Base-by-base conservation (phyloP, 2,888 invertebrate species). In the Mayetiola destructor region DNA sequence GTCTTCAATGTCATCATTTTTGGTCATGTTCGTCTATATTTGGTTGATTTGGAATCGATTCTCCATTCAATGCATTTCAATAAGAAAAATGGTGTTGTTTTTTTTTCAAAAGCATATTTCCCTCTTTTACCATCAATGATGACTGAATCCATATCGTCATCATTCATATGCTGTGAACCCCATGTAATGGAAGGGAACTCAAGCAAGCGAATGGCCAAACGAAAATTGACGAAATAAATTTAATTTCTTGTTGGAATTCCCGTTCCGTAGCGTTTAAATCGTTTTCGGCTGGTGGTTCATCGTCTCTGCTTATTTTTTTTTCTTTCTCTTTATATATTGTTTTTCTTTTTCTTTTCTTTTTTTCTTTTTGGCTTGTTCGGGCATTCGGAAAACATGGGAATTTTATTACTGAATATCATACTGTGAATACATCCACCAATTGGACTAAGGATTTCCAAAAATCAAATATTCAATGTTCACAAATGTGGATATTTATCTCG, bases 11-110 rank as follows among this genome's bases (percentile, higher is more conserved):
- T 27, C 27, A 48, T 48, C 23, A 48, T 48, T 48, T 48, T 48
- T 48, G 48, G 48, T 48, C 27, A 48, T 48, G 27, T 48, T 48
- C 48, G 27, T 48, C 48, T 48, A 23, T 48, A 48, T 48, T 48
- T 48, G 48, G 48, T 16, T 48, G n/a, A 48, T 27, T 48, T 48
- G 27, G 48, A 42, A n/a, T n/a, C n/a, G n/a, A n/a, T n/a, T 42
- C 23, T 20, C 21, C 14, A 27, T 48, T 16, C 9, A 27, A 48
- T 48, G 23, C 48, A n/a, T 27, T 48, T 48, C 27, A 27, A 48
- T n/a, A n/a, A 48, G 48, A 48, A n/a, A n/a, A 48, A 48, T 48
- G 27, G 23, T 27, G 16, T 39, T 48, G 27, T 27, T 48, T 32
- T 8, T 32, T 8, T 32, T 9, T 12, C 8, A 9, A 32, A 9